phyloP scores from a whole-genome alignment of 2,113 vertebrate genomes.

The Hippoglossus stenolepis region DNA sequence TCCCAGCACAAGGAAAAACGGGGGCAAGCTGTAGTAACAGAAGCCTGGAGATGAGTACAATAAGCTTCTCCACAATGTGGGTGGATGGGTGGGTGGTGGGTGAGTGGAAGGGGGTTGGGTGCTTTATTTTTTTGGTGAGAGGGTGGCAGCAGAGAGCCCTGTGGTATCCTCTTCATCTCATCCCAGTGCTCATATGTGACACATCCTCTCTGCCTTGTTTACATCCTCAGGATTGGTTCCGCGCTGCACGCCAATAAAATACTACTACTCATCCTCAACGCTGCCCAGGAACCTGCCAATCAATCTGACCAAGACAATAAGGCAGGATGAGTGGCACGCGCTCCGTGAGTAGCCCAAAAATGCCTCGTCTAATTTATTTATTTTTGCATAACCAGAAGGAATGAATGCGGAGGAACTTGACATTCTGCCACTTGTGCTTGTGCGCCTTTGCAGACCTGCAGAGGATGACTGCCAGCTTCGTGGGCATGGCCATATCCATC shows the following conservation, averaged over 20 bases:
- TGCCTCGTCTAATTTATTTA: background rate
- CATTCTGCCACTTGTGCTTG: background rate
- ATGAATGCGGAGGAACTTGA: conserved; percentile 18
- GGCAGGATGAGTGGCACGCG: conserved; percentile 93
- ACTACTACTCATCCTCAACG: conserved; percentile 92
- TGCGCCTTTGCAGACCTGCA: conserved; percentile 85
- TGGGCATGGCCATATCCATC: conserved; percentile 94
- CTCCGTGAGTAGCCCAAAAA: conserved; percentile 86
- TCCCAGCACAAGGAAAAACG: conserved; percentile 31
- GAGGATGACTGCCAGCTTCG: conserved; percentile 94
- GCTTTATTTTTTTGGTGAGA: conserved; percentile 24
- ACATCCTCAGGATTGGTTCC: conserved; percentile 83
- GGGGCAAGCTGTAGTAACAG: conserved; percentile 59
- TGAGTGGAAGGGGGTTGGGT: conserved; percentile 3
- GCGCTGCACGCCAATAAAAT: conserved; percentile 91
- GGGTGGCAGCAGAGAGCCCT: conserved; percentile 49
- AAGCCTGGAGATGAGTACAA: conserved; percentile 54
- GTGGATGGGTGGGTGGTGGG: conserved; percentile 59
- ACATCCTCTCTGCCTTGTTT: conserved; percentile 68
- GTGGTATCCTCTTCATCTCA: conserved; percentile 56
- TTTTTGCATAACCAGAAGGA: background rate
- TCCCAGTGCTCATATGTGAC: conserved; percentile 50
- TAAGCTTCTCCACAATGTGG: conserved; percentile 60
- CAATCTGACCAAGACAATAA: conserved; percentile 92
- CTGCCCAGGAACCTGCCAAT: conserved; percentile 89